Evolutionary conservation across 1,140 invertebrate genomes (phyloP), one percentile per base, ranked within the genome.

Genomic region (Drosophila melanica): DNA sequence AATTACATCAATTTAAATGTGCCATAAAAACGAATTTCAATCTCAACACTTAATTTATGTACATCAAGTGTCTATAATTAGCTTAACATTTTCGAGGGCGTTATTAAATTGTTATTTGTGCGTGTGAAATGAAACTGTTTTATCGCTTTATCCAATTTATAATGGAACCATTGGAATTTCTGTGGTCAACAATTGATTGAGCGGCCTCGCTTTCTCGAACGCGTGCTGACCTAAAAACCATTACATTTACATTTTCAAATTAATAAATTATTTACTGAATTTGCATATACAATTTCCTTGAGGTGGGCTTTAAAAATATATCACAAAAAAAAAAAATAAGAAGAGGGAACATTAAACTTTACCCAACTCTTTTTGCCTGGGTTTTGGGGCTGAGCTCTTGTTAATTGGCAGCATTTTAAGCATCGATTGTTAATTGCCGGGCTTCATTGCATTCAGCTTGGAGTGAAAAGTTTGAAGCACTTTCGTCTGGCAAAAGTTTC

Each of bases 381-480:
- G 7, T 23, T 72, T 59, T 50, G 45, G 63, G 47, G 53, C 37
- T 55, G 54, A 20, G 14, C 27, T 37, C 20, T 63, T 67, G 75
- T 87, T 81, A 87, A 87, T 87, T 85, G 81, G 82, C 79, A 78
- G 82, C 44, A 59, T 16, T 68, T 68, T 62, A 55, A 74, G 64
- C 84, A 87, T 89, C 65, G 79, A 79, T 89, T 89, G 76, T 82
- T 87, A 82, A 89, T 87, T 82, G 68, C 75, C 62, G 23, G 57
- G 65, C 67, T 65, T 73, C 47, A 79, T 78, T 81, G 67, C 59
- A 60, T 68, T 47, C 45, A 54, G 65, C 78, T 75, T 63, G 64
- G 27, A 79, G 65, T 63, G 37, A 53, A 79, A 87, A 87, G 62
- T 87, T 87, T 87, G 55, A 68, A 87, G 79, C 66, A 58, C 71